Conservation (phyloP, 2,888 invertebrate genomes). For the Agrochola macilenta region DNA sequence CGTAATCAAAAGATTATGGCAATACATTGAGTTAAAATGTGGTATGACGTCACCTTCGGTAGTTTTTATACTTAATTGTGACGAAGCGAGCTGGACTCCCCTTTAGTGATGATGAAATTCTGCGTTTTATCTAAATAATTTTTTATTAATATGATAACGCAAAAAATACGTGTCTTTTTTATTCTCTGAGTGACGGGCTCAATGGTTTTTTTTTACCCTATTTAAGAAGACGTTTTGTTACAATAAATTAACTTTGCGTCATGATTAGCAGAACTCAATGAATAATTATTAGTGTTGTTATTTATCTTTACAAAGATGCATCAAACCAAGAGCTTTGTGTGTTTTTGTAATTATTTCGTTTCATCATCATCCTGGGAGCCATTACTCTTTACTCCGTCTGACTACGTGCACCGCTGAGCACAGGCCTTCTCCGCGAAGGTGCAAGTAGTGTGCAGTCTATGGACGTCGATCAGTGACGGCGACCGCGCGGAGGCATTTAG, state of each 20-base stretch:
- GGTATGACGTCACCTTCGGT: too few relatives aligned
- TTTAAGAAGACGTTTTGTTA: neutral
- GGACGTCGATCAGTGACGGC: neutral
- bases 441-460: neutral
- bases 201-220: too few relatives aligned
- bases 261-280: neutral
- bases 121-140: too few relatives aligned
- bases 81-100: too few relatives aligned
- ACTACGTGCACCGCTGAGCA: neutral
- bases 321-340: neutral
- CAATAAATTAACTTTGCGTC: neutral
- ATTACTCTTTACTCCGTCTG: neutral
- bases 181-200: too few relatives aligned
- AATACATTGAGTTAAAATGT: too few relatives aligned
- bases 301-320: neutral
- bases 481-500: neutral
- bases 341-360: neutral
- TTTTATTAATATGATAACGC: too few relatives aligned
- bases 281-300: conserved; percentile 1
- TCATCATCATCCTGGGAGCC: neutral
- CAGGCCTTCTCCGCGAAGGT: neutral
- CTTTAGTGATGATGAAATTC: too few relatives aligned
- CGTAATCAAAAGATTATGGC: too few relatives aligned
- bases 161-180: too few relatives aligned
- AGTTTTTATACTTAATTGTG: too few relatives aligned